These are phyloP conservation scores for Spea bombifrons DNA, from an alignment of 2,113 vertebrate species.

Conservation along the genomic window DNA sequence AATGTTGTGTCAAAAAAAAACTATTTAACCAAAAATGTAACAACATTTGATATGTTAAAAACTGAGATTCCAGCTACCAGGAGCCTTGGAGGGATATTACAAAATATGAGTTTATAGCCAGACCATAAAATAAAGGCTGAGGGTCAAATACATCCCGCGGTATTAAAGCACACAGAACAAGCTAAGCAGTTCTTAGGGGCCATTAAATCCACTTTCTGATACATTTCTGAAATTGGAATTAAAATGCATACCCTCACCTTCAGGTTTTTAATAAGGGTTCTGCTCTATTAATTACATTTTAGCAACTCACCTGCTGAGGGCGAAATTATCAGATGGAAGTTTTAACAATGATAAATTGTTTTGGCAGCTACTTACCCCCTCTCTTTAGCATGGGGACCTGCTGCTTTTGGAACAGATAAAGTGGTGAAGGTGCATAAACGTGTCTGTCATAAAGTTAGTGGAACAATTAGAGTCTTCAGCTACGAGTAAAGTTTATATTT, in stretches of 20 bases:
- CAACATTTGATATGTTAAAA: background rate
- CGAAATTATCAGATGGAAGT: constrained; percentile 4
- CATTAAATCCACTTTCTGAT: constrained; percentile 6
- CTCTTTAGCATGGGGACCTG: no score
- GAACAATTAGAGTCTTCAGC: no score
- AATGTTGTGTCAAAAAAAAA: no score
- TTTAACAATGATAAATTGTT: background rate
- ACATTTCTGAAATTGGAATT: constrained; percentile 14
- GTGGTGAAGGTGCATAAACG: no score
- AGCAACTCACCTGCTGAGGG: constrained; percentile 6
- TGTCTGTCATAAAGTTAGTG: no score
- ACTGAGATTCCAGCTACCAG: background rate
- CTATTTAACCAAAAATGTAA: background rate
- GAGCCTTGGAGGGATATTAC: background rate
- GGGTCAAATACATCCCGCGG: background rate
- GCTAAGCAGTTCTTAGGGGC: background rate
- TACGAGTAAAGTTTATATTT: no score
- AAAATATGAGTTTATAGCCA: background rate
- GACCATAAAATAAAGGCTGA: background rate
- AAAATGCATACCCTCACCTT: constrained; percentile 3
- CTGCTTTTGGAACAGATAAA: no score
- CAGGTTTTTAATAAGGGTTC: background rate
- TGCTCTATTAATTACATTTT: constrained; percentile 21
- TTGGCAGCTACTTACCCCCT: background rate
- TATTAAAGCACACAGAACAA: background rate